These are phyloP conservation scores for Drosophila aff. DNA, from an alignment of 1,140 invertebrate genomes.

Conservation along the genomic window DNA sequence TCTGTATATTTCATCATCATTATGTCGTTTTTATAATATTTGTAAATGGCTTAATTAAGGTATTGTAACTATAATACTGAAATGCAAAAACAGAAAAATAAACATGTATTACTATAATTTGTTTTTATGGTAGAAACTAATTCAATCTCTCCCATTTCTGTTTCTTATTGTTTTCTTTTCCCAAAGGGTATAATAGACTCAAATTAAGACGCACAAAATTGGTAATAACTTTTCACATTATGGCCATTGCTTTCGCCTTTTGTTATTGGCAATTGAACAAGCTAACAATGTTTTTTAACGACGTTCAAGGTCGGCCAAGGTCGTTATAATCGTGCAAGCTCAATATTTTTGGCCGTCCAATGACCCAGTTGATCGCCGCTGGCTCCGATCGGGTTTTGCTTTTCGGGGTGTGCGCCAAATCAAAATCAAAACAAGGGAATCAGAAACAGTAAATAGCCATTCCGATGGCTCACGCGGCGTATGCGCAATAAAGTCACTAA, in stretches of 20 bases:
- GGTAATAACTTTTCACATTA: slow-evolving; percentile 21
- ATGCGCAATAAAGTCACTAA: slow-evolving; percentile 68
- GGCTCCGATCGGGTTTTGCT: slow-evolving; percentile 31
- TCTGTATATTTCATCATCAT: no score
- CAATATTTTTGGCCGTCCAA: slow-evolving; percentile 58
- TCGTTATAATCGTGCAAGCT: slow-evolving; percentile 66
- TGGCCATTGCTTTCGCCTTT: slow-evolving; percentile 22
- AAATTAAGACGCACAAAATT: slow-evolving; percentile 11
- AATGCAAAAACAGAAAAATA: no score
- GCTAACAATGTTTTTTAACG: slow-evolving; percentile 46
- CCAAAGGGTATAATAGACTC: background rate
- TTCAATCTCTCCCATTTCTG: background rate
- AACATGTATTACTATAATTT: background rate
- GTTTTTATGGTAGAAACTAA: background rate
- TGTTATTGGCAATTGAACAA: slow-evolving; percentile 45
- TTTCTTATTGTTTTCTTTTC: background rate
- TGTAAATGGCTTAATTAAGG: no score
- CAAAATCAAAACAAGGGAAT: slow-evolving; percentile 35
- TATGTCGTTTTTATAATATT: no score
- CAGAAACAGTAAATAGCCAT: slow-evolving; percentile 39
- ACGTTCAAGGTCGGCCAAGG: slow-evolving; percentile 80
- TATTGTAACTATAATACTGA: no score
- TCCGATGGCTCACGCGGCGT: slow-evolving; percentile 66
- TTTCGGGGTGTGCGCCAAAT: slow-evolving; percentile 42
- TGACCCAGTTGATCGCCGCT: slow-evolving; percentile 72